These are phyloP conservation scores for Mormyrops attenuatus DNA, from an alignment of 2,797 vertebrate genomes.

Conservation along the genomic window DNA sequence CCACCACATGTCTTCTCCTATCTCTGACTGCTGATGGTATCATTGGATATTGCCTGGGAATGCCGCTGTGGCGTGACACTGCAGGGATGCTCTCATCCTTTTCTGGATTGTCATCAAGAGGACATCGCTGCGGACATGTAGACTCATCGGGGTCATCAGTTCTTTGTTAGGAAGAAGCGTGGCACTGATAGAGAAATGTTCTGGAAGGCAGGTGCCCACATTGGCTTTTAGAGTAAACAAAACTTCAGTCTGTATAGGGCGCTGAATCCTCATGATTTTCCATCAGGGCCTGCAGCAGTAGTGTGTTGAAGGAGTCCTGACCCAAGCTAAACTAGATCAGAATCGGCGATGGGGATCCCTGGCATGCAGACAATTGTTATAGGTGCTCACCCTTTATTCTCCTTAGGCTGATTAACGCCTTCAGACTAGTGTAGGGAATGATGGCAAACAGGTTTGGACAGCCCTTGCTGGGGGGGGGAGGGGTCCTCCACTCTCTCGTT, in stretches of 20 bases:
- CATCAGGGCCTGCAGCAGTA: not conserved
- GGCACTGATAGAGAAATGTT: not conserved
- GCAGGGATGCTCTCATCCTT: not conserved
- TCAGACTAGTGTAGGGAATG: not conserved
- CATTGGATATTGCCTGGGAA: not conserved
- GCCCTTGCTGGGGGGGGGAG: not conserved
- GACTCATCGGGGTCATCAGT: not conserved
- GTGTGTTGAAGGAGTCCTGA: not conserved
- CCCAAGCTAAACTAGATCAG: conserved; percentile 9
- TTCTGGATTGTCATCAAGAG: not conserved
- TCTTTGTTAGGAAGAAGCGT: not conserved
- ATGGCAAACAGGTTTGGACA: not conserved
- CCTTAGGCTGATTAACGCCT: not conserved
- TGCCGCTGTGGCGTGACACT: not conserved
- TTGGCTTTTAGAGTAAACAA: not conserved
- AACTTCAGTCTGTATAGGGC: not conserved
- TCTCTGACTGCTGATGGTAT: not conserved
- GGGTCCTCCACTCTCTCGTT: not conserved
- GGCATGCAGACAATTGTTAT: not conserved
- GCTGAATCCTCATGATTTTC: not conserved
- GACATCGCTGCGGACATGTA: not conserved
- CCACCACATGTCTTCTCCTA: not conserved
- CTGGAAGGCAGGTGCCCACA: not conserved
- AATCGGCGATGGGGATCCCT: conserved; percentile 15
- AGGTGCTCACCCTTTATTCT: not conserved